Evolutionary conservation across 2,888 invertebrate species (phyloP).

Genomic region (Trichopoda pennipes): DNA sequence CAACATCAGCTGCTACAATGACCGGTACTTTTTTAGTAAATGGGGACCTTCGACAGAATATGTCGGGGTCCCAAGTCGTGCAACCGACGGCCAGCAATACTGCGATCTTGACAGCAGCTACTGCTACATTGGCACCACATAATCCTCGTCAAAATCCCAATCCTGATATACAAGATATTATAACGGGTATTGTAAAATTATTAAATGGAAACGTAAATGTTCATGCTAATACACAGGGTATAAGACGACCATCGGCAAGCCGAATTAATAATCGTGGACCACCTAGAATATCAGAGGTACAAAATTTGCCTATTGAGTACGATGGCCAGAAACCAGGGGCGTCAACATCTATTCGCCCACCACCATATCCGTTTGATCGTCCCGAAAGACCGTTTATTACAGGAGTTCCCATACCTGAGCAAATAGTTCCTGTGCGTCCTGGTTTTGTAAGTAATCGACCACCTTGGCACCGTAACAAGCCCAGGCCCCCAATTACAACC

Average conservation of each 20-base stretch:
- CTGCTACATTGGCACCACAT: constrained; percentile 75
- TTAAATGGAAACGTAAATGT: constrained; percentile 94
- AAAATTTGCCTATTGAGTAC: constrained; percentile 84
- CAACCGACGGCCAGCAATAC: constrained; percentile 75
- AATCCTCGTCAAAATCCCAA: constrained; percentile 83
- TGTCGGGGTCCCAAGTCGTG: constrained; percentile 80
- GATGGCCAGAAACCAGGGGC: constrained; percentile 77
- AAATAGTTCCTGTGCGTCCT: constrained; percentile 87
- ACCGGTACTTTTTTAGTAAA: constrained; percentile 80
- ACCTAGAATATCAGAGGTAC: constrained; percentile 90
- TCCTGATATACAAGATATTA: constrained; percentile 93
- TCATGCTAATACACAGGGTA: constrained; percentile 87
- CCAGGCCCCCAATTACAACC: constrained; percentile 81
- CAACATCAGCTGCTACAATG: constrained; percentile 55
- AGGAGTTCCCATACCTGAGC: constrained; percentile 88
- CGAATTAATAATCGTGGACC: constrained; percentile 95
- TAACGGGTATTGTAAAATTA: constrained; percentile 93
- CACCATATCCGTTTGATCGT: constrained; percentile 86
- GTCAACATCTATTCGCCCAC: constrained; percentile 78
- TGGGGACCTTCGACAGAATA: constrained; percentile 80
- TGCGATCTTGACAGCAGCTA: constrained; percentile 77
- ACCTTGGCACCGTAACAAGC: constrained; percentile 86
- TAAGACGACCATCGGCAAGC: constrained; percentile 86
- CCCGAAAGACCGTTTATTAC: constrained; percentile 84
- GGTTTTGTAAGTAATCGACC: constrained; percentile 83